These are phyloP conservation scores for Rhagoletis zephyria DNA, from an alignment of 1,140 invertebrate species.

Conservation along the genomic window DNA sequence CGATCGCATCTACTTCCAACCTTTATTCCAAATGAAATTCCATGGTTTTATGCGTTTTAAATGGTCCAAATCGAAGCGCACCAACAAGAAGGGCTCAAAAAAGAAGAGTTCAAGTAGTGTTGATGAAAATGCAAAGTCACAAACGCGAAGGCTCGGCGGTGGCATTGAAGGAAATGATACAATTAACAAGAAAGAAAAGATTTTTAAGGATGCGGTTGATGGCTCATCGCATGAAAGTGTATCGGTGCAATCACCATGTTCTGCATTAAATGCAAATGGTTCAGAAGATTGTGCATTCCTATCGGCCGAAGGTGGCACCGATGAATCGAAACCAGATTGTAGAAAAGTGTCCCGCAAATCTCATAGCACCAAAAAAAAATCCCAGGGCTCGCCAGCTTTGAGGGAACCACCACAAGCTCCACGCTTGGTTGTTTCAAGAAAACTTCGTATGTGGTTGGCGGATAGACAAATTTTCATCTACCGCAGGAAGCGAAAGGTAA, in stretches of 20 bases:
- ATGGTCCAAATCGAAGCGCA: not conserved
- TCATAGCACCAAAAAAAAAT: slow-evolving; percentile 8
- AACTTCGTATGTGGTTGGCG: slow-evolving; percentile 67
- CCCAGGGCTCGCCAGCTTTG: not conserved
- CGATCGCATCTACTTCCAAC: slow-evolving; percentile 70
- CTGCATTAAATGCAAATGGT: not conserved
- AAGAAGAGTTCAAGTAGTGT: not conserved
- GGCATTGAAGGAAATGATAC: not conserved
- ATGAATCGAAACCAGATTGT: slow-evolving; percentile 32
- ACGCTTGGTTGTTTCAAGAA: slow-evolving; percentile 60
- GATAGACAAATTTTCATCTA: slow-evolving; percentile 68
- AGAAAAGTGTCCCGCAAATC: not conserved
- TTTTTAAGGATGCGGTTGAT: slow-evolving; percentile 6
- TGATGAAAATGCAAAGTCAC: not conserved
- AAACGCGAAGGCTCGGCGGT: not conserved
- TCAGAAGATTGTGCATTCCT: not conserved
- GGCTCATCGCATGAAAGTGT: not conserved
- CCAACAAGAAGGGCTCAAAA: slow-evolving; percentile 27
- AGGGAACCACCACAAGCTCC: not conserved
- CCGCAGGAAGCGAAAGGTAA: slow-evolving; percentile 58
- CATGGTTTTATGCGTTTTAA: slow-evolving; percentile 63
- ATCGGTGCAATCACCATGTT: not conserved
- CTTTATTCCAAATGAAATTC: slow-evolving; percentile 68
- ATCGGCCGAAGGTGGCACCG: slow-evolving; percentile 5
- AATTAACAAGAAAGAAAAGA: not conserved